These are phyloP conservation scores for Torymus auratus DNA, from an alignment of 2,888 invertebrate genomes.

Conservation along the genomic window DNA sequence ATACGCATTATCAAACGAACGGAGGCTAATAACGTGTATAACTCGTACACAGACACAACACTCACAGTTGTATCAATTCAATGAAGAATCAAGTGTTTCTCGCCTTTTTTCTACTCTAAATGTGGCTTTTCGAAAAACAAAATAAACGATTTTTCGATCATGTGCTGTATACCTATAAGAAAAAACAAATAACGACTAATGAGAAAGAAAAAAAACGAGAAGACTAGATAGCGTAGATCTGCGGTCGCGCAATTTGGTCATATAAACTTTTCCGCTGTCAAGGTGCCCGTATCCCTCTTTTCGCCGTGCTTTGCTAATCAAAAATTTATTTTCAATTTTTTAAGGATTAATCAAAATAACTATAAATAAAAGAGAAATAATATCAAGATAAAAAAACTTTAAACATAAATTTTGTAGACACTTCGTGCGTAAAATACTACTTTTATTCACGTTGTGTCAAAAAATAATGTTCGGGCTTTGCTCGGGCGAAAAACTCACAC, in stretches of 20 bases:
- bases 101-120: constrained; percentile 72
- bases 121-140: constrained; percentile 68
- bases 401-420: no score
- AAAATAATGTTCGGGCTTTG: no score
- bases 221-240: constrained; percentile 4
- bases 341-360: constrained; percentile 2
- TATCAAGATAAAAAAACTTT: no score
- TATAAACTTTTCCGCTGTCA: constrained; percentile 44
- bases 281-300: background rate
- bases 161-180: constrained; percentile 61
- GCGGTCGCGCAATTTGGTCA: background rate
- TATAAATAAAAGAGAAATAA: background rate
- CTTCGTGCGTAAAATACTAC: no score
- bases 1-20: constrained; percentile 16
- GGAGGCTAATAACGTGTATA: constrained; percentile 25
- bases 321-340: no score
- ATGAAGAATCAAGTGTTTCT: constrained; percentile 64
- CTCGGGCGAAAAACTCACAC: no score
- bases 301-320: background rate
- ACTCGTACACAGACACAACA: constrained; percentile 5
- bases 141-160: constrained; percentile 61
- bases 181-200: background rate
- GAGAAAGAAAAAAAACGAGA: constrained; percentile 20
- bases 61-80: constrained; percentile 50
- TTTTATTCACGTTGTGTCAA: no score